Base-by-base conservation (phyloP, 2,113 vertebrate genomes). In the Pogona vitticeps region DNA sequence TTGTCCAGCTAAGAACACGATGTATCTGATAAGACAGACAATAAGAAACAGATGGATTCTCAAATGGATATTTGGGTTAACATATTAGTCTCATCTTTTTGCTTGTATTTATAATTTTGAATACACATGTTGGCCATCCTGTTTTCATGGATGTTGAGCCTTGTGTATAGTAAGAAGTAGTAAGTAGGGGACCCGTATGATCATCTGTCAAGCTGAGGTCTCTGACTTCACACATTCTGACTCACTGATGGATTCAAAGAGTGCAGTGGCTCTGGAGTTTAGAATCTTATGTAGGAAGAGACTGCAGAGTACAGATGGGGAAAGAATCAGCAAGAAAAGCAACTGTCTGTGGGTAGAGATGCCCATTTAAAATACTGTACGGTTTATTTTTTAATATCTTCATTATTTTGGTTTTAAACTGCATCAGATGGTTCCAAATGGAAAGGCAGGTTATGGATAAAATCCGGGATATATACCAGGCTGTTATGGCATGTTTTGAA, bases 31-130 rank as follows among this genome's bases (percentile, higher is more conserved):
- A 93, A 91, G 78, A 91, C 86, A 93, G 88, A 9, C 88, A 82
- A 76, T 76, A 89, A 88, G 61, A 89, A 91, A 84, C 86, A 92
- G 77, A 89, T 92, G 79, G 88, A 42, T 91, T 90, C n/a, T 56
- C 77, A 70, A 86, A 91, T 88, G 84, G 82, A 86, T 59, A 88
- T 78, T 83, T 82, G 52, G 92, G 36, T 84, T 87, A 75, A 85
- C 93, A 56, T 90, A 87, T 91, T 82, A 81, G 63, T 90, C 23
- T 42, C 86, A 80, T 85, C 40, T 7, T 85, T 85, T 77, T 77
- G 40, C 77, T 84, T 85, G 59, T 28, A 56, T 20, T n/a, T 68
- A 38, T 85, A 56, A 17, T 76, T n/a, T n/a, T 31, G 76, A n/a
- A 86, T 87, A 61, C 91, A 87, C 82, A 10, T 13, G 31, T 70